phyloP scores from a whole-genome alignment of 2,888 invertebrate species.

The Lissonota sp. region DNA sequence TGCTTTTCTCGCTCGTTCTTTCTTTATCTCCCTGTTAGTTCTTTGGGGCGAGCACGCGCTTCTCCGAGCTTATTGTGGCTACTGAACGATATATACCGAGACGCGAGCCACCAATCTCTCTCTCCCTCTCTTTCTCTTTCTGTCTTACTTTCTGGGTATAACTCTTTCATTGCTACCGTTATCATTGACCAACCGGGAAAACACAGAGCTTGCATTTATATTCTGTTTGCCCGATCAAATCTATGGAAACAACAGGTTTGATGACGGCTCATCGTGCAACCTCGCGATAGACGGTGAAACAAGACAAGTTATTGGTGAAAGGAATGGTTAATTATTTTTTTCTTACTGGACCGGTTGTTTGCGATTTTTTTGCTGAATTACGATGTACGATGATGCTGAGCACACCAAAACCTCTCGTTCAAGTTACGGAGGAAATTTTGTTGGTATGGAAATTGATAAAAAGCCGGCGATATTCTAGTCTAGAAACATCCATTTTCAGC shows the following conservation, averaged over 20 bases:
- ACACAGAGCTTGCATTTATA: constrained; percentile 27
- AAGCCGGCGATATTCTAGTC: too few relatives aligned
- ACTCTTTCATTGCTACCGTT: constrained; percentile 52
- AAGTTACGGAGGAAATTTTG: too few relatives aligned
- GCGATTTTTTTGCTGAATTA: too few relatives aligned
- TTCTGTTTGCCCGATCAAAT: constrained; percentile 25
- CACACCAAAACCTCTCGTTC: too few relatives aligned
- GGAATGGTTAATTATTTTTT: too few relatives aligned
- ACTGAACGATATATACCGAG: constrained; percentile 22
- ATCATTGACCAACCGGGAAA: constrained; percentile 55
- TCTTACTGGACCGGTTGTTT: too few relatives aligned
- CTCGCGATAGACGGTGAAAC: too few relatives aligned
- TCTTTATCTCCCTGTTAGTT: constrained; percentile 26
- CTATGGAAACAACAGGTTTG: constrained; percentile 24
- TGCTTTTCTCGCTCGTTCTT: constrained; percentile 28
- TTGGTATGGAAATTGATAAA: too few relatives aligned
- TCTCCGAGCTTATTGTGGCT: constrained; percentile 28
- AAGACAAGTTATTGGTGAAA: too few relatives aligned
- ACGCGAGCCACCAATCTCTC: constrained; percentile 3
- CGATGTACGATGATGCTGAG: too few relatives aligned
- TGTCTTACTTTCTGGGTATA: background rate
- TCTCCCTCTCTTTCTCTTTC: background rate
- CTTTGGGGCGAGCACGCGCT: constrained; percentile 42
- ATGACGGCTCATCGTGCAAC: background rate
- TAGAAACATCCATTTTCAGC: too few relatives aligned